Percentiles rank a stretch among this genome's conserved stretches.
Evolutionary conservation across 2,888 invertebrate species (phyloP).

Genomic region (Habrosyne pyritoides): DNA sequence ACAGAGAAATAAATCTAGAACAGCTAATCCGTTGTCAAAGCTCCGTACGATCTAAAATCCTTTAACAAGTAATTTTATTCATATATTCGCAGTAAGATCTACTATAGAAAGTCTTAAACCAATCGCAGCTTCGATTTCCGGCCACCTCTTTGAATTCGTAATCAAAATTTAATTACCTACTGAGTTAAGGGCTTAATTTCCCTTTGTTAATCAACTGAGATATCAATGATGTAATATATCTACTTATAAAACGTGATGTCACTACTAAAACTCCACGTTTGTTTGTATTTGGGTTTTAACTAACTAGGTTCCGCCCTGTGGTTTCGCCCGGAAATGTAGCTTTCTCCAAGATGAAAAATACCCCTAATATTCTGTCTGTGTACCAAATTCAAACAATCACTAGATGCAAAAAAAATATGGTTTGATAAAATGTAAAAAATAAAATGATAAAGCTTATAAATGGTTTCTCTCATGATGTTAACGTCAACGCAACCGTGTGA

Average conservation of each 20-base stretch:
- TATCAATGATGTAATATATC: not conserved
- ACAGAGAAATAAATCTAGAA: not conserved
- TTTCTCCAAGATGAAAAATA: too few relatives aligned
- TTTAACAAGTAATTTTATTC: slow-evolving; percentile 1
- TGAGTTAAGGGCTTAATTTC: slow-evolving; percentile 2
- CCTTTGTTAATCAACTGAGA: slow-evolving; percentile 4
- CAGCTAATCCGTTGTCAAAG: not conserved
- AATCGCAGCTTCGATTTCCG: slow-evolving; percentile 10
- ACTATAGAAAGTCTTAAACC: slow-evolving; percentile 6
- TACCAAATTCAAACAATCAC: too few relatives aligned
- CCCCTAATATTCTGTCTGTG: too few relatives aligned
- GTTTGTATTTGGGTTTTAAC: not conserved
- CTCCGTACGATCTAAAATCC: not conserved
- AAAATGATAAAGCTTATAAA: too few relatives aligned
- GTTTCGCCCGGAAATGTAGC: too few relatives aligned
- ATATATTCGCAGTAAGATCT: slow-evolving; percentile 1
- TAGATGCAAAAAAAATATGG: too few relatives aligned
- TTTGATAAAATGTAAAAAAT: too few relatives aligned
- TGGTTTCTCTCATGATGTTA: too few relatives aligned
- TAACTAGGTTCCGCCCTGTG: too few relatives aligned
- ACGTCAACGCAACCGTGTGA: too few relatives aligned
- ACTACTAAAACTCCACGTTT: not conserved
- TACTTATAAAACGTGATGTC: slow-evolving; percentile 1
- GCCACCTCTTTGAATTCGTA: slow-evolving; percentile 8
- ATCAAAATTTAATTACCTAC: slow-evolving; percentile 8